Conservation (phyloP, 2,797 vertebrate species). For the Numenius phaeopus region DNA sequence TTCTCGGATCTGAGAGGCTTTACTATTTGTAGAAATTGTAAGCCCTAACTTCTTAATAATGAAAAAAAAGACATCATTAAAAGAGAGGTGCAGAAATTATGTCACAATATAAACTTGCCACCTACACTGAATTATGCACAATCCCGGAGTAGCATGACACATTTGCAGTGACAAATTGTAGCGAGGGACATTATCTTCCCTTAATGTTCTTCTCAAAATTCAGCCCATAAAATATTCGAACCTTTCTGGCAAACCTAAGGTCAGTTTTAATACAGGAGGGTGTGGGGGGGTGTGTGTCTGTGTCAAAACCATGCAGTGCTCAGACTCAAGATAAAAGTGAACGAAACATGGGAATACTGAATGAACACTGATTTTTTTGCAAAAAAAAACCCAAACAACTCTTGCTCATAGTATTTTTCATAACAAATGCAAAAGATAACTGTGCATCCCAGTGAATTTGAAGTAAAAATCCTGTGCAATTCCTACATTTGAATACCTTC, state of each 20-base stretch:
- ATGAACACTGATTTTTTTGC: background rate
- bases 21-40: background rate
- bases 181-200: background rate
- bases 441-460: background rate
- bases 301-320: background rate
- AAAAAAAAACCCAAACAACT: background rate
- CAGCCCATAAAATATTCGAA: background rate
- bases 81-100: background rate
- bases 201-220: background rate
- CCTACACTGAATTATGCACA: background rate
- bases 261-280: background rate
- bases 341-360: background rate
- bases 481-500: background rate
- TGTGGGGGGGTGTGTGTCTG: rapidly evolving
- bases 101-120: background rate
- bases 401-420: background rate
- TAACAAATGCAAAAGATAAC: background rate
- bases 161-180: background rate
- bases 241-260: background rate
- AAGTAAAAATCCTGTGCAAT: background rate
- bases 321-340: background rate
- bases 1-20: background rate
- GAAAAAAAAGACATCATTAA: background rate
- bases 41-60: background rate
- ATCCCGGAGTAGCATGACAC: background rate